Conservation (phyloP, 2,113 vertebrate species). For the Speoplatyrhinus poulsoni region DNA sequence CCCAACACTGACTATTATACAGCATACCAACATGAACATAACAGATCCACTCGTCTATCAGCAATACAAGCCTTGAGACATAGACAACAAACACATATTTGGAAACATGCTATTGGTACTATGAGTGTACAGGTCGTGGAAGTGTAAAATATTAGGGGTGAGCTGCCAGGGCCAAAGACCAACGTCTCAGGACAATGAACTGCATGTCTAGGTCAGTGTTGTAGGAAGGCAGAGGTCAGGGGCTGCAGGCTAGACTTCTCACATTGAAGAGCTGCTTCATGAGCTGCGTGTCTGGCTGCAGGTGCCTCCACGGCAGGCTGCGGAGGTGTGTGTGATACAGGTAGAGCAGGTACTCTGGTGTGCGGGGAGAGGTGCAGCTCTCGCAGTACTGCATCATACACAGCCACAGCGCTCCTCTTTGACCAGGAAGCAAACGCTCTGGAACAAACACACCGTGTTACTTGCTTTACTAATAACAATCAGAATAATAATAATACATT, state of each 20-base stretch:
- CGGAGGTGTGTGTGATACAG: conserved; percentile 85
- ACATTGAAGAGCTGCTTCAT: conserved; percentile 98
- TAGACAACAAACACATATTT: neutral
- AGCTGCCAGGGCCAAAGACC: conserved; percentile 2
- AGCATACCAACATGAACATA: too few species aligned
- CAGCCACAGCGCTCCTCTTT: conserved; percentile 85
- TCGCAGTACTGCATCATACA: conserved; percentile 91
- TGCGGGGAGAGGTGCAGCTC: conserved; percentile 87
- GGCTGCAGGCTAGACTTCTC: conserved; percentile 36
- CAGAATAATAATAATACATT: too few species aligned
- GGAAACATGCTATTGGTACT: conserved; percentile 19
- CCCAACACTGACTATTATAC: too few species aligned
- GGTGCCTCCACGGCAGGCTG: conserved; percentile 86
- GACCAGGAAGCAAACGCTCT: conserved; percentile 88
- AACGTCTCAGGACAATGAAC: conserved; percentile 27
- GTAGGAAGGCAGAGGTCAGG: neutral
- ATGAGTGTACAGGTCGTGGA: conserved; percentile 20
- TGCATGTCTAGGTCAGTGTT: conserved; percentile 23
- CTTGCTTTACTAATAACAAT: neutral
- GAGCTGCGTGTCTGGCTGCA: conserved; percentile 88
- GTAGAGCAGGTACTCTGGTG: conserved; percentile 93
- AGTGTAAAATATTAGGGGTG: conserved; percentile 34
- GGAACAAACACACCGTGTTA: conserved; percentile 18
- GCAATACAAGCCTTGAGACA: conserved; percentile 5
- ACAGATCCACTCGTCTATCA: too few species aligned